Conservation (phyloP, 2,888 invertebrate genomes). For the Aphidoletes aphidimyza region DNA sequence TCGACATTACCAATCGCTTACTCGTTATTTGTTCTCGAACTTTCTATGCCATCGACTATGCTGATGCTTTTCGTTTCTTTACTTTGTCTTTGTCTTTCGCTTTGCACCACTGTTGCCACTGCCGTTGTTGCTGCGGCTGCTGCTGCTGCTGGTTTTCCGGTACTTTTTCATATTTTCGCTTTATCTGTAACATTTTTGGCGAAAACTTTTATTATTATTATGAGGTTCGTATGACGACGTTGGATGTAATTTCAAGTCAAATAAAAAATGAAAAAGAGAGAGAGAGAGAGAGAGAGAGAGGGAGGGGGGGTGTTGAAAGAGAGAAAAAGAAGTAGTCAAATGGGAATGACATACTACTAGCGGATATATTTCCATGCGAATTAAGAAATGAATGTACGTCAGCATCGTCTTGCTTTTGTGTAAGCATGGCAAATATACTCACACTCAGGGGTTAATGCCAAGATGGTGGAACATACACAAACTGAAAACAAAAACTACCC, state of each 20-base stretch:
- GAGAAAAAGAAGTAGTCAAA: no score
- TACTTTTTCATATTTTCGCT: background rate
- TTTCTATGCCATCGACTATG: background rate
- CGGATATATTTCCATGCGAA: background rate
- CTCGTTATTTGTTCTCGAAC: background rate
- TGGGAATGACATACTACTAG: conserved; percentile 16
- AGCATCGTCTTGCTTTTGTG: background rate
- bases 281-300: no score
- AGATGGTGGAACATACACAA: background rate
- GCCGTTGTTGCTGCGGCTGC: no score
- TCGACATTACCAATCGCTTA: conserved; percentile 29
- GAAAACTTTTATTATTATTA: conserved; percentile 13
- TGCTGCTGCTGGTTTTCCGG: background rate
- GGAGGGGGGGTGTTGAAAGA: no score
- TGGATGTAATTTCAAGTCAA: background rate
- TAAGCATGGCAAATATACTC: no score
- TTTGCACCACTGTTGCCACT: no score
- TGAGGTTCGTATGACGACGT: background rate
- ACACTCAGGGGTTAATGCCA: background rate
- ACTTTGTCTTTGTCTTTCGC: background rate
- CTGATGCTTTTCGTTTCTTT: background rate
- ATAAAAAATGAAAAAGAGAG: no score
- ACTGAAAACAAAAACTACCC: background rate
- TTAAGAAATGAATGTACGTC: background rate
- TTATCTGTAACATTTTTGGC: conserved; percentile 4